phyloP scores from a whole-genome alignment of 2,797 vertebrate genomes.

The Gallinago stenura region DNA sequence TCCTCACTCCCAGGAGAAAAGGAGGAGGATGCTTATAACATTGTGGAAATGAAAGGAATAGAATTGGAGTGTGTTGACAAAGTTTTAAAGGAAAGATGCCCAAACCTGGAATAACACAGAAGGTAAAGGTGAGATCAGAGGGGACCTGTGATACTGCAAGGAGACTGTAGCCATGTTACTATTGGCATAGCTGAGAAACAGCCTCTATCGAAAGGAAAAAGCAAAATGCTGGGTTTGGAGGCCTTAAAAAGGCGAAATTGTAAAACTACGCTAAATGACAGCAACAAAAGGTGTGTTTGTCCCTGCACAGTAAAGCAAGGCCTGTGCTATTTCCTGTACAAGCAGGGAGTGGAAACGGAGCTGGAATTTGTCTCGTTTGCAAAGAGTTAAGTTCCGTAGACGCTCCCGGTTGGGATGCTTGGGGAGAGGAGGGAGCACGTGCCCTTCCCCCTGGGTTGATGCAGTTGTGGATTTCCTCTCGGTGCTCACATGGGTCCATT shows the following conservation, averaged over 20 bases:
- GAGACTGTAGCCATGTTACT: neutral
- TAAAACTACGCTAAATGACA: neutral
- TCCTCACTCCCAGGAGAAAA: too few relatives aligned
- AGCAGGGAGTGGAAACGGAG: neutral
- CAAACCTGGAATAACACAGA: constrained; percentile 12
- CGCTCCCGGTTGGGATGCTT: neutral
- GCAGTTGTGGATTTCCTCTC: constrained; percentile 67
- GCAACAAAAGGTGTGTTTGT: neutral
- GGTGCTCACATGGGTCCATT: constrained; percentile 45
- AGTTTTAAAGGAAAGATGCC: neutral
- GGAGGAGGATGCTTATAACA: neutral
- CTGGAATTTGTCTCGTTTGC: neutral
- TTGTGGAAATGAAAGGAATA: neutral
- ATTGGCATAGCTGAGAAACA: neutral
- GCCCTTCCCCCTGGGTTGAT: constrained; percentile 39
- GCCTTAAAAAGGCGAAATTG: neutral
- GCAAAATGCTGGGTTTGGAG: neutral
- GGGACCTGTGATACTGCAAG: neutral
- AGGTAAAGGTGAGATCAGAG: neutral
- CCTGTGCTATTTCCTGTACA: neutral
- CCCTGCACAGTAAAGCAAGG: neutral
- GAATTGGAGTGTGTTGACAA: neutral
- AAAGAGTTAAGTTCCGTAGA: constrained; percentile 46
- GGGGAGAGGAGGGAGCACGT: constrained; percentile 22
- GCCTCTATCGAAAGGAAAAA: neutral